Conservation (phyloP, 2,113 vertebrate genomes). For the Xiphophorus couchianus region DNA sequence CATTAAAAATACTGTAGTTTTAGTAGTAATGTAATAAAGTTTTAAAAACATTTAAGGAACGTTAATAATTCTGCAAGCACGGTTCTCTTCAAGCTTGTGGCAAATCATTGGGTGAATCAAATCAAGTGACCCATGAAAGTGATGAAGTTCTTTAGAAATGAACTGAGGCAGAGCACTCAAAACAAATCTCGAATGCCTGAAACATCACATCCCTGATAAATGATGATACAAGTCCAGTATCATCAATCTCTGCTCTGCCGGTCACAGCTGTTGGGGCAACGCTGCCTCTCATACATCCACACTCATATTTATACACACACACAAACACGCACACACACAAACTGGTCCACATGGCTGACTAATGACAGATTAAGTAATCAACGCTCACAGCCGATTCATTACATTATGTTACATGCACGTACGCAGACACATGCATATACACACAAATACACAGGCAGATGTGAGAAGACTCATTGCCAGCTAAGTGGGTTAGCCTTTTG, state of each 20-base stretch:
- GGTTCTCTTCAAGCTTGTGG: not conserved
- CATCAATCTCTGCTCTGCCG: slow-evolving; percentile 73
- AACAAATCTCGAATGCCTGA: slow-evolving; percentile 50
- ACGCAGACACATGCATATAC: slow-evolving; percentile 7
- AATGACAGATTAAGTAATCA: slow-evolving; percentile 79
- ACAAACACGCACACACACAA: slow-evolving; percentile 16
- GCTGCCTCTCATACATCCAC: slow-evolving; percentile 39
- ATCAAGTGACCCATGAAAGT: slow-evolving; percentile 45
- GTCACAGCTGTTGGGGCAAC: slow-evolving; percentile 73
- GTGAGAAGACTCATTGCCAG: slow-evolving; percentile 39
- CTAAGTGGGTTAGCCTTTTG: slow-evolving; percentile 47
- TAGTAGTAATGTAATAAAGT: not conserved
- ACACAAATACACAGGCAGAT: slow-evolving; percentile 35
- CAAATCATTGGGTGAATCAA: slow-evolving; percentile 25
- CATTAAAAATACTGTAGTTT: too few species aligned
- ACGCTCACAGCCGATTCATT: slow-evolving; percentile 76
- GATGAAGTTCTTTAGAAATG: slow-evolving; percentile 44
- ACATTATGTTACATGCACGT: slow-evolving; percentile 39
- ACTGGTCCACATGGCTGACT: slow-evolving; percentile 56
- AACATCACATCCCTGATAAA: slow-evolving; percentile 66
- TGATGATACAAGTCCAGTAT: slow-evolving; percentile 63
- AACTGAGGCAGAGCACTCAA: slow-evolving; percentile 32
- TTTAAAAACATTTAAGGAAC: not conserved
- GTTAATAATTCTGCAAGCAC: not conserved
- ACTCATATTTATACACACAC: slow-evolving; percentile 12